phyloP scores from a whole-genome alignment of 2,113 vertebrate species.

The Paramormyrops kingsleyae region DNA sequence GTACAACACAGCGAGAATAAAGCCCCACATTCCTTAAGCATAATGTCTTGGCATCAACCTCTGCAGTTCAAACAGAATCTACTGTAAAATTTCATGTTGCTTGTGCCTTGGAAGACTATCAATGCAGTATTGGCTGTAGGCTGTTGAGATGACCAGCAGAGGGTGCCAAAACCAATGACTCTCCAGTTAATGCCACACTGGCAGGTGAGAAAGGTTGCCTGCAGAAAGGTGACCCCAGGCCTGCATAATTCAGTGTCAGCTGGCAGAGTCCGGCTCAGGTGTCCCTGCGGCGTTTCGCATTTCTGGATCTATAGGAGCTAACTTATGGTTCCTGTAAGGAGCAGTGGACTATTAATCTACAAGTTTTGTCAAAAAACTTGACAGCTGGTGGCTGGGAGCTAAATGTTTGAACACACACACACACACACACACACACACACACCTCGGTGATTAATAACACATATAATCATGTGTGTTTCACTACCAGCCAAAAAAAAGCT shows the following conservation, averaged over 20 bases:
- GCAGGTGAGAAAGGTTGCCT: background rate
- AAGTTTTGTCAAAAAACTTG: too few species aligned
- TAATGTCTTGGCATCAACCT: background rate
- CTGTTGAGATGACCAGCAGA: background rate
- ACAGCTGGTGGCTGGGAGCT: background rate
- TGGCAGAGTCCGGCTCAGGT: background rate
- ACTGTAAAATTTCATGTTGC: background rate
- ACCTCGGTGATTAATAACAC: background rate
- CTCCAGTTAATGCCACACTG: background rate
- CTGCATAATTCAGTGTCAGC: constrained; percentile 7
- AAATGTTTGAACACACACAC: background rate
- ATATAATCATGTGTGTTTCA: background rate
- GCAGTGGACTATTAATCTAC: too few species aligned
- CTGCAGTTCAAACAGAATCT: background rate
- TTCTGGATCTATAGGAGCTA: background rate
- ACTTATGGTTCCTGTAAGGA: background rate
- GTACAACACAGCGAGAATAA: background rate
- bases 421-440: background rate
- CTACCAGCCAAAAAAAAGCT: background rate
- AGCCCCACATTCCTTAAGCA: background rate
- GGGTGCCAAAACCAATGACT: background rate
- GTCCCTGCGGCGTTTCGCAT: background rate
- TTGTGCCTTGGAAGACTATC: background rate
- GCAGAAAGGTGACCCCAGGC: background rate
- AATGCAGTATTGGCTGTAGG: background rate